Conservation (phyloP, 2,888 invertebrate species). For the Ichneumoninae sp. region DNA sequence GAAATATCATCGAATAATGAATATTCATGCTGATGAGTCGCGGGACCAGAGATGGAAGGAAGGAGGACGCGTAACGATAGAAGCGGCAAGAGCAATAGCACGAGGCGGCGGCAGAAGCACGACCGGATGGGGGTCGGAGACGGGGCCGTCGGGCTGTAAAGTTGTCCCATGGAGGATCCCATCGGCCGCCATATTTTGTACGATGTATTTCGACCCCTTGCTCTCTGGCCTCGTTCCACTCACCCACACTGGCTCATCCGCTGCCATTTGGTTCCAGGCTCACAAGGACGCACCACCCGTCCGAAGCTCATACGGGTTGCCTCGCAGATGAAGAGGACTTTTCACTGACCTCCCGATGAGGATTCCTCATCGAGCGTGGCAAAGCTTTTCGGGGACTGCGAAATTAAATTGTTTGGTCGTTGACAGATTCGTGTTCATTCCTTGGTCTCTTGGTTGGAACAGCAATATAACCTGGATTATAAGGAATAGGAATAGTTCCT, state of each 20-base stretch:
- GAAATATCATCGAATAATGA: constrained; percentile 84
- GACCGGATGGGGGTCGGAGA: constrained; percentile 66
- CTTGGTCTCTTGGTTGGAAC: background rate
- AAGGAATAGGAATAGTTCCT: background rate
- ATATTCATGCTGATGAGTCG: constrained; percentile 84
- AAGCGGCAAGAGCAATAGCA: constrained; percentile 64
- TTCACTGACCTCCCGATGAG: background rate
- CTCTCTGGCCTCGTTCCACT: constrained; percentile 56
- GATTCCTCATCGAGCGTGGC: background rate
- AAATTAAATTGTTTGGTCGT: background rate
- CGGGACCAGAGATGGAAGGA: constrained; percentile 80
- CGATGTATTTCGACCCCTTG: constrained; percentile 77
- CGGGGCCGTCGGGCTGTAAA: constrained; percentile 78
- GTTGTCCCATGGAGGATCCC: constrained; percentile 83
- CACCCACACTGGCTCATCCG: constrained; percentile 65
- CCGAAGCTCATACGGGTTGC: background rate
- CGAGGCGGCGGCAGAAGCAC: constrained; percentile 57
- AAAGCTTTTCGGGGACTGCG: background rate
- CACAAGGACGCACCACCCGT: constrained; percentile 41
- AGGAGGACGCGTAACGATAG: constrained; percentile 74
- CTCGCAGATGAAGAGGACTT: background rate
- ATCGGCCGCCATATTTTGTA: constrained; percentile 82
- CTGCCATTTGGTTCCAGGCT: constrained; percentile 72
- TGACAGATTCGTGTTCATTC: background rate
- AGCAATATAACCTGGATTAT: background rate